A percentile compares a stretch with the other conserved stretches of the same genome.
These are phyloP conservation scores for Drosophila nigrodunni DNA, from an alignment of 1,140 invertebrate genomes.

Conservation along the genomic window DNA sequence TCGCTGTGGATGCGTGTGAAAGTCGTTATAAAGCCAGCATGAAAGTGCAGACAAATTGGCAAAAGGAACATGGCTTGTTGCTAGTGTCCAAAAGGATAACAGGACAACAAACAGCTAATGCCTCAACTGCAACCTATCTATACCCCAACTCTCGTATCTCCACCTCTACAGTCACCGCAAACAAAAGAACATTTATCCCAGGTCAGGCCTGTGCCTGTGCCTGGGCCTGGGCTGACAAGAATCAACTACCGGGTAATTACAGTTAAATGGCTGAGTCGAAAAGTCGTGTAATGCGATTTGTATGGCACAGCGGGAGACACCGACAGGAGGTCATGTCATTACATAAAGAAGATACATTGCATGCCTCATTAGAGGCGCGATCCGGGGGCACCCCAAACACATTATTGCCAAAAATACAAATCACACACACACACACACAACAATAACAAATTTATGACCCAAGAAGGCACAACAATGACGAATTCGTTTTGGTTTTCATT, in stretches of 20 bases:
- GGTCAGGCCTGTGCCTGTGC: neutral
- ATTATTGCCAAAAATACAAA: conserved; percentile 32
- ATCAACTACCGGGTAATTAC: conserved; percentile 81
- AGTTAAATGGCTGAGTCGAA: conserved; percentile 77
- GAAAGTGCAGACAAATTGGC: conserved; percentile 73
- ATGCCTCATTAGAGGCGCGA: conserved; percentile 58
- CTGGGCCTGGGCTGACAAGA: conserved; percentile 35
- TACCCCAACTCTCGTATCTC: neutral
- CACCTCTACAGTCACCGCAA: conserved; percentile 29
- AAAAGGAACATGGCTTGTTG: conserved; percentile 24
- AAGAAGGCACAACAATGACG: conserved; percentile 70
- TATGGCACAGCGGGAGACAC: conserved; percentile 72
- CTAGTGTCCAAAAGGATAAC: conserved; percentile 42
- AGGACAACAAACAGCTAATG: conserved; percentile 76
- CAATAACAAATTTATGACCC: conserved; percentile 61
- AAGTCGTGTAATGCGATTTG: conserved; percentile 83
- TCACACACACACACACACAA: conserved; percentile 9
- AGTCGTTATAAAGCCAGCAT: conserved; percentile 57
- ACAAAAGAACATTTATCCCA: conserved; percentile 43
- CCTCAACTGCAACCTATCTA: conserved; percentile 49
- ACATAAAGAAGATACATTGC: conserved; percentile 79
- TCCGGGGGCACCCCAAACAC: neutral
- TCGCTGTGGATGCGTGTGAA: conserved; percentile 66
- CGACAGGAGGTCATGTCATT: conserved; percentile 59
- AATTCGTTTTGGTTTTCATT: conserved; percentile 77